These are phyloP conservation scores for Ischnura elegans DNA, from an alignment of 2,888 invertebrate genomes.

Conservation along the genomic window DNA sequence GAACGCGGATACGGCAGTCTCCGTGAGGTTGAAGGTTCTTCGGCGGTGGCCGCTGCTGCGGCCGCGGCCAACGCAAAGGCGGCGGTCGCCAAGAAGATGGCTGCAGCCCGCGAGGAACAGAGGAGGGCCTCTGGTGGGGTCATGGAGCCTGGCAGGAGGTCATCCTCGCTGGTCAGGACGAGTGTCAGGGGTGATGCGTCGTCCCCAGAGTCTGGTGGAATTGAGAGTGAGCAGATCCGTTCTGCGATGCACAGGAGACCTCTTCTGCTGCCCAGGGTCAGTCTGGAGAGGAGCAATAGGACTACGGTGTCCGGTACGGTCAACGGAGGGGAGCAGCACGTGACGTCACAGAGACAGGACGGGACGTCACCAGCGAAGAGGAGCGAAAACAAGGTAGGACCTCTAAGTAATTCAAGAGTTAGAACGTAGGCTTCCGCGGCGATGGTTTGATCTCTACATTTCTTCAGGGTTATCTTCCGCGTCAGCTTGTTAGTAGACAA, in stretches of 20 bases:
- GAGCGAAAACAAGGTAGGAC: constrained; percentile 61
- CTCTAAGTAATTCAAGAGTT: no score
- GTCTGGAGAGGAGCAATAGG: constrained; percentile 46
- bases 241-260: constrained; percentile 36
- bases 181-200: background rate
- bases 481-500: no score
- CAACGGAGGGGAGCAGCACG: background rate
- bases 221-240: constrained; percentile 9
- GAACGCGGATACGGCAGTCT: constrained; percentile 72
- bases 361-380: constrained; percentile 51
- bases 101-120: constrained; percentile 66
- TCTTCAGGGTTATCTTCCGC: no score
- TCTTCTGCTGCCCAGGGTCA: constrained; percentile 44
- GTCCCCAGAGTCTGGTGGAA: background rate
- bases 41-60: constrained; percentile 67
- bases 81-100: constrained; percentile 54
- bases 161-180: background rate
- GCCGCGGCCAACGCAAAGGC: constrained; percentile 64
- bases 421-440: no score
- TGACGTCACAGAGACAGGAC: constrained; percentile 57
- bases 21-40: constrained; percentile 68
- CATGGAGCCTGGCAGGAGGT: background rate
- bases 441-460: no score
- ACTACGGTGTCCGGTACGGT: background rate
- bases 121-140: constrained; percentile 36